Evolutionary conservation across 2,797 vertebrate species (phyloP).

Genomic region (Chelonia mydas): DNA sequence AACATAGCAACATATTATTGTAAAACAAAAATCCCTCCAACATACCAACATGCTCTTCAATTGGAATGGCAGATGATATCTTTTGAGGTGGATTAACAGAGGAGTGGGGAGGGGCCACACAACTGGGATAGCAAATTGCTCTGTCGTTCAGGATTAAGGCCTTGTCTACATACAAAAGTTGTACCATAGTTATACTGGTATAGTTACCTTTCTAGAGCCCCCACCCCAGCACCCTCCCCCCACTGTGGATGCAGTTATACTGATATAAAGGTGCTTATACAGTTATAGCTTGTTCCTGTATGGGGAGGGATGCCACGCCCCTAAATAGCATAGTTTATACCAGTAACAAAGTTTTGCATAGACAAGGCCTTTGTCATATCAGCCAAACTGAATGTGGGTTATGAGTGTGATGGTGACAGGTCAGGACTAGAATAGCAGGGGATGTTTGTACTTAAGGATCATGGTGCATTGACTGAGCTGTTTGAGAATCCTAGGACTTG

Average conservation of each 20-base stretch:
- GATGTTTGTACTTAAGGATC: not conserved
- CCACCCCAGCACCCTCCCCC: not conserved
- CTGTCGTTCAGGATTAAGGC: not conserved
- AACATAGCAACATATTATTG: not conserved
- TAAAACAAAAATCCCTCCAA: conserved; percentile 10
- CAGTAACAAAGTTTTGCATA: not conserved
- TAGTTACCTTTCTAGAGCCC: not conserved
- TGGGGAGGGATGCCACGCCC: conserved; percentile 3
- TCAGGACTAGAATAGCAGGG: not conserved
- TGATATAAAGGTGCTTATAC: not conserved
- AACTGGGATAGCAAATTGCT: not conserved
- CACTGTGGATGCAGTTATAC: not conserved
- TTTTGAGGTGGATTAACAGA: conserved; percentile 3
- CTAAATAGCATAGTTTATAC: conserved; percentile 9
- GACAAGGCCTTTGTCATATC: not conserved
- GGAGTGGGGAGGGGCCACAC: not conserved
- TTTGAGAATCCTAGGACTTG: not conserved
- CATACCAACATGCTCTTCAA: not conserved
- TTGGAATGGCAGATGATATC: not conserved
- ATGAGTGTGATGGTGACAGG: conserved; percentile 10
- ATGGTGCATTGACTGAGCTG: not conserved
- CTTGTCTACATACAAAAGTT: not conserved
- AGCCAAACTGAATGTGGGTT: conserved; percentile 41
- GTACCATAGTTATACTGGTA: not conserved
- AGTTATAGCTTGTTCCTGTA: conserved; percentile 26